A percentile compares a stretch with the other conserved stretches of the same genome.
Conservation (phyloP, 2,797 vertebrate genomes). For the Diceros bicornis region DNA sequence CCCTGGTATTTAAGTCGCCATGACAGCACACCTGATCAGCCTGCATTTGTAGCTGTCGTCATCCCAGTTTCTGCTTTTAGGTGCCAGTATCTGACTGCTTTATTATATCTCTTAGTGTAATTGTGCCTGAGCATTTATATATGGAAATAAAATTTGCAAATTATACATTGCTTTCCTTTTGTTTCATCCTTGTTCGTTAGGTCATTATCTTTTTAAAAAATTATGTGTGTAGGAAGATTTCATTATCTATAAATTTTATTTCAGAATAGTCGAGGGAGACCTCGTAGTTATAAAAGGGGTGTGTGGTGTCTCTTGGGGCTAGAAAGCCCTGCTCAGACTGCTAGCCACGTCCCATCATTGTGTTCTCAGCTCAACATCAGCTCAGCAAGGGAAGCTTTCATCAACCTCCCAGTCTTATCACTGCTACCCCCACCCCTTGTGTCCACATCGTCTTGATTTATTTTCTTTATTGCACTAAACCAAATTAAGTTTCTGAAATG, state of each 20-base stretch:
- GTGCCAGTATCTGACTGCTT: neutral
- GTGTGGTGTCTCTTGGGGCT: neutral
- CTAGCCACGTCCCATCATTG: neutral
- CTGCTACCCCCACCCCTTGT: neutral
- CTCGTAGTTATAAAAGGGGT: neutral
- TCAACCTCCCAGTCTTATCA: neutral
- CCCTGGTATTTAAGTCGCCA: neutral
- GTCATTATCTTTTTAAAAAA: slow-evolving; percentile 26
- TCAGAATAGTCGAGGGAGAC: neutral
- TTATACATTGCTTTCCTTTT: slow-evolving; percentile 30
- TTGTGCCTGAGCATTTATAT: neutral
- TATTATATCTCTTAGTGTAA: neutral
- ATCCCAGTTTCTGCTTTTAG: neutral
- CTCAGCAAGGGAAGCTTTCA: neutral
- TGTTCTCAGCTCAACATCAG: neutral
- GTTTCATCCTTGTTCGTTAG: neutral
- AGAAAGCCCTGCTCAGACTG: neutral
- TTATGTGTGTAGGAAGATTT: neutral
- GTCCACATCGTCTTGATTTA: neutral
- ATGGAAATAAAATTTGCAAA: slow-evolving; percentile 37
- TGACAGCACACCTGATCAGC: no score
- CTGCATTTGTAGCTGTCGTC: neutral
- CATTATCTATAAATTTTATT: slow-evolving; percentile 11
- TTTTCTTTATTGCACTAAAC: neutral
- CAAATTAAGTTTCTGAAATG: neutral